Evolutionary conservation across 1,140 invertebrate genomes (phyloP), one percentile per base, ranked within the genome.

Genomic region (Lutraria rhynchaena): DNA sequence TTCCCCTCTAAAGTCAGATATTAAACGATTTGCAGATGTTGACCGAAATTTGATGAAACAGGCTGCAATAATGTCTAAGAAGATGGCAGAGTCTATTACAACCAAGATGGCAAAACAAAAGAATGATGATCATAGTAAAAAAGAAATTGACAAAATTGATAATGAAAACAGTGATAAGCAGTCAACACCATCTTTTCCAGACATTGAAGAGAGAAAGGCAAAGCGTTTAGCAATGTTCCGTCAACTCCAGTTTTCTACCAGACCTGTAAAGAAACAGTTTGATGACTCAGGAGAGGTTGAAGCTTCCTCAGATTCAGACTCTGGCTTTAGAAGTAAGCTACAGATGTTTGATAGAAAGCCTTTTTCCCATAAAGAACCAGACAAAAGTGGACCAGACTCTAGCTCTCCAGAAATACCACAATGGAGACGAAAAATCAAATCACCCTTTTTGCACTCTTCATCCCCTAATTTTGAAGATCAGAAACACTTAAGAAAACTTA

Each of bases 61-160:
- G 35, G 78, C 78, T 1, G 78, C 78, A 27, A n/a, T 81, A 15
- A 81, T 81, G 78, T 60, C 78, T 22, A 49, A 71, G 55, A 71
- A 61, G 51, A 71, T 81, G 65, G 78, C 78, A 33, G 37, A 51
- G 35, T 63, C 51, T 27, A 46, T 71, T n/a, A 61, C 69, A 31
- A 57, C 57, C 17, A 61, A 61, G 35, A 58, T 63, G 29, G 69
- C 71, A 71, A 67, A 71, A 44, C 29, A 71, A 27, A 35, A 51
- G 3, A 53, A 49, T 24, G 9, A 31, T 31, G 60, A 41, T 24
- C 2, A 11, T 27, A 29, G 33, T 63, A 15, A n/a, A 27, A 24
- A 5, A 17, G 57, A 71, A 9, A 19, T 15, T n/a, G n/a, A 67
- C 19, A 55, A 65, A 55, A n/a, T n/a, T n/a, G n/a, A n/a, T n/a